Evolutionary conservation across 2,113 vertebrate species (phyloP).

Genomic region (Dicerorhinus sumatrensis): DNA sequence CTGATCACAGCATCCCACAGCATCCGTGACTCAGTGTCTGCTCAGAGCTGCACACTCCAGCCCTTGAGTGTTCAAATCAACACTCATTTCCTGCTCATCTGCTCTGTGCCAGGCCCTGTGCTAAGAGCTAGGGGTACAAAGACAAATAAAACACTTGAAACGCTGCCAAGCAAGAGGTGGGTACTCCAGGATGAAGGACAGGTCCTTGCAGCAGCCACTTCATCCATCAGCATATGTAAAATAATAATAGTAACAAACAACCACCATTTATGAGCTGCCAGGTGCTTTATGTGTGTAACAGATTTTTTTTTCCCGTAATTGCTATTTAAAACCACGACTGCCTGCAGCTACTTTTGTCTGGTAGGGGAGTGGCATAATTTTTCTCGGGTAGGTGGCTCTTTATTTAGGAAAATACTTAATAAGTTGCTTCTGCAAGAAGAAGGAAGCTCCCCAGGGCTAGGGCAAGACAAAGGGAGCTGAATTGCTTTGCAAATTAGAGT

Average conservation of each 20-base stretch:
- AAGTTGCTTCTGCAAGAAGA: conserved; percentile 75
- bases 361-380: conserved; percentile 70
- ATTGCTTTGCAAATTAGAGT: conserved; percentile 59
- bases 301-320: conserved; percentile 59
- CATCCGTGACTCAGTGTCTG: neutral
- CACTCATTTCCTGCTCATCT: neutral
- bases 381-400: conserved; percentile 72
- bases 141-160: conserved; percentile 26
- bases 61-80: neutral
- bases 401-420: conserved; percentile 79
- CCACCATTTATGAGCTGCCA: conserved; percentile 45
- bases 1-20: neutral
- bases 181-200: neutral
- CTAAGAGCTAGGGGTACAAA: neutral
- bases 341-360: conserved; percentile 75
- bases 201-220: neutral
- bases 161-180: neutral
- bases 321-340: conserved; percentile 75
- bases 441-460: conserved; percentile 64
- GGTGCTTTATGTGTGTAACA: conserved; percentile 53
- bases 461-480: conserved; percentile 61
- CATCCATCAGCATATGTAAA: conserved; percentile 45
- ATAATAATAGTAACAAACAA: conserved; percentile 65
- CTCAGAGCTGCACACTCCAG: neutral
- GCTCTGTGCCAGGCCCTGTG: neutral